Evolutionary conservation across 2,888 invertebrate genomes (phyloP).

Genomic region (Antheraea assamensis): DNA sequence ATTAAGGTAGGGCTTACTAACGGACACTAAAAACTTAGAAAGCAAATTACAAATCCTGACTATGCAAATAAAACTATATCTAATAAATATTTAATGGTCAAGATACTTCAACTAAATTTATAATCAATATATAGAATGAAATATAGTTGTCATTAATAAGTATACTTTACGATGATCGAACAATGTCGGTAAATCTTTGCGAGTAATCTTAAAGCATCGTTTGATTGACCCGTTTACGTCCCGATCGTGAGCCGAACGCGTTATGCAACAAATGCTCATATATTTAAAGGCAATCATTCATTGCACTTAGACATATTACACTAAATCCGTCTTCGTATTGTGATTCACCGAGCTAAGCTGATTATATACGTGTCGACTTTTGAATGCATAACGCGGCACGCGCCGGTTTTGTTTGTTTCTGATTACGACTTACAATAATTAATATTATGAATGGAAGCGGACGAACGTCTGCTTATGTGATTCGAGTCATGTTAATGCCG

Average conservation of each 20-base stretch:
- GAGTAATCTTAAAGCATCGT: neutral
- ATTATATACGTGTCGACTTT: constrained; percentile 30
- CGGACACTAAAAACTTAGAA: neutral
- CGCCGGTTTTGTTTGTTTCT: constrained; percentile 30
- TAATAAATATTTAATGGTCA: neutral
- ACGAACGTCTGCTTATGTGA: constrained; percentile 16
- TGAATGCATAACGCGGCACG: constrained; percentile 31
- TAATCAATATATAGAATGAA: neutral
- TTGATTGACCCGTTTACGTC: neutral
- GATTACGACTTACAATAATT: constrained; percentile 24
- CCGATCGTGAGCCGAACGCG: neutral
- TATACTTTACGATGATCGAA: neutral
- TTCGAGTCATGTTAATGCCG: constrained; percentile 7
- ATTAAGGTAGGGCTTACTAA: neutral
- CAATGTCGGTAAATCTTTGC: neutral
- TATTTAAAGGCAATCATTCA: constrained; percentile 31
- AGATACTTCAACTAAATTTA: neutral
- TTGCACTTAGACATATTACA: constrained; percentile 27
- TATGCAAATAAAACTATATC: neutral
- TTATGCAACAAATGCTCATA: constrained; percentile 13
- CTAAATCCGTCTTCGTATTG: constrained; percentile 31
- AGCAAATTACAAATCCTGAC: neutral
- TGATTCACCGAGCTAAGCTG: constrained; percentile 33
- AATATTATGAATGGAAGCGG: constrained; percentile 25
- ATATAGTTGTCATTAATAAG: neutral